These are phyloP conservation scores for Hetaerina americana DNA, from an alignment of 1,140 invertebrate genomes.

Conservation along the genomic window DNA sequence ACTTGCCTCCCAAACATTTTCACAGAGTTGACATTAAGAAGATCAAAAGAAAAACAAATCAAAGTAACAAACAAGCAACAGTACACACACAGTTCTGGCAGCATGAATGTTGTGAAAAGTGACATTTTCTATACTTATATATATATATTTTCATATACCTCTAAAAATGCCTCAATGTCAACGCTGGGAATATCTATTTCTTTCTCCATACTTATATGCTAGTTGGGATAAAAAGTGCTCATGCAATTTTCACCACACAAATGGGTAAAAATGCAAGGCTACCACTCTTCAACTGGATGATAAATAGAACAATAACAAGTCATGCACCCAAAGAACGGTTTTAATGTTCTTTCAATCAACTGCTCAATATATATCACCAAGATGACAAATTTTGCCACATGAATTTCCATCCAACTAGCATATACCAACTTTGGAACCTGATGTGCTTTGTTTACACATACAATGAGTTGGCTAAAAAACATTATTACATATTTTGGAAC, in stretches of 20 bases:
- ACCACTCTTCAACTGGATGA: neutral
- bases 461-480: neutral
- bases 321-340: neutral
- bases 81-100: neutral
- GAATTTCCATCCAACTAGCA: neutral
- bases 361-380: neutral
- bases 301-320: neutral
- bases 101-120: neutral
- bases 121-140: neutral
- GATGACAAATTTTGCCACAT: neutral
- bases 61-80: neutral
- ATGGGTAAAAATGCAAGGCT: neutral
- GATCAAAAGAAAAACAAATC: neutral
- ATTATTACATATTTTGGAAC: conserved; percentile 1
- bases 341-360: neutral
- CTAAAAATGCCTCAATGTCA: neutral
- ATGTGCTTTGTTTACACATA: neutral
- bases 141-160: neutral
- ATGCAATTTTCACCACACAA: neutral
- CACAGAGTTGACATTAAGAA: neutral
- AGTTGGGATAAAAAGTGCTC: neutral
- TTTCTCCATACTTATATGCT: neutral
- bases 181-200: neutral
- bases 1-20: neutral
- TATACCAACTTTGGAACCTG: neutral